A percentile compares a stretch with the other conserved stretches of the same genome.
Conservation (phyloP, 2,888 invertebrate genomes). For the Linhomoeus sp. region DNA sequence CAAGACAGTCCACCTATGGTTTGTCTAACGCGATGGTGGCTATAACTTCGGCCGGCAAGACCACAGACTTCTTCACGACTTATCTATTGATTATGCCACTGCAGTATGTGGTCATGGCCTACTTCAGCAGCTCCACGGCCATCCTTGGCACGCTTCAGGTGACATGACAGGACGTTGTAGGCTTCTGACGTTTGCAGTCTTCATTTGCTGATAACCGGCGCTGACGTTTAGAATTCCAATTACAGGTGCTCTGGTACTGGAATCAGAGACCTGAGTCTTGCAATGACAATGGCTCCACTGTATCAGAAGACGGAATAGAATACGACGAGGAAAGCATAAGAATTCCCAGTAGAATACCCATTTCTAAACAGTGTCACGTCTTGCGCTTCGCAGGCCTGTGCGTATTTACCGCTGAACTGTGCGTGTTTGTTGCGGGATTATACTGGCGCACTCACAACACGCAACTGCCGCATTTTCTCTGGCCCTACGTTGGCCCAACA, state of each 20-base stretch:
- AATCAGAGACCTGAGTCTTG: neutral
- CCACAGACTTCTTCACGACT: conserved; percentile 4
- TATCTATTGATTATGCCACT: conserved; percentile 7
- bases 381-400: neutral
- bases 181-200: too few species aligned
- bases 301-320: too few species aligned
- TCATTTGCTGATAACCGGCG: too few species aligned
- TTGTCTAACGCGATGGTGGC: conserved; percentile 4
- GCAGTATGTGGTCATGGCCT: conserved; percentile 7
- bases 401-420: neutral
- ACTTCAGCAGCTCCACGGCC: conserved; percentile 5
- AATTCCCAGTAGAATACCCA: too few species aligned
- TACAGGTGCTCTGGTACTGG: neutral
- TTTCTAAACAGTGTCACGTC: too few species aligned
- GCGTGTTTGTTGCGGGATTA: neutral
- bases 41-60: conserved; percentile 6
- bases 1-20: conserved; percentile 4
- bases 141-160: conserved; percentile 1
- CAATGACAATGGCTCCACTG: too few species aligned
- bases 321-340: too few species aligned
- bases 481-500: too few species aligned
- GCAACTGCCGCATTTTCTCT: too few species aligned
- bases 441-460: neutral
- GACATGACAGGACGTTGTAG: too few species aligned
- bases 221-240: too few species aligned